Base-by-base conservation (phyloP, 2,888 invertebrate species). In the Platycheirus albimanus region DNA sequence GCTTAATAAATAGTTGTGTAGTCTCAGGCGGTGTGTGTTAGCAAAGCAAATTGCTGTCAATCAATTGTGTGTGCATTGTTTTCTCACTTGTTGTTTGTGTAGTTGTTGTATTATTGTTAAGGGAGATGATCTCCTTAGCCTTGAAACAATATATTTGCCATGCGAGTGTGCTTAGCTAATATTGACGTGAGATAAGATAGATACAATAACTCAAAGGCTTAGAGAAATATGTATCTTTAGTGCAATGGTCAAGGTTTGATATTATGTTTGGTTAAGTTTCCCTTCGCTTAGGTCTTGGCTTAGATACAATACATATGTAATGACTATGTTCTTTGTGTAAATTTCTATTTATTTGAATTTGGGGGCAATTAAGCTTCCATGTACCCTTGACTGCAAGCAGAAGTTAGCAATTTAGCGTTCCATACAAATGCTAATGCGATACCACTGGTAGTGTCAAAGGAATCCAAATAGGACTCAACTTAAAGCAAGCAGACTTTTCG, bases 41-140 rank as follows among this genome's bases (percentile, higher is more conserved):
- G 58, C 58, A 41, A 58, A 58, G 41, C 28, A 58, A 58, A 58
- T 58, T 58, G 28, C 24, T 58, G 28, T 58, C 20, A 58, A 41
- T 58, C 41, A 41, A 41, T 58, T 41, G 15, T 41, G 15, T 20
- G 10, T 20, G 47, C 28, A 41, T 56, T 10, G 3, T 38, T 20
- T 56, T 56, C 38, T 38, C 38, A 24, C 41, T 41, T 24, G 8
- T 38, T 38, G 54, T 28, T 17, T n/a, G n/a, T n/a, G n/a, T n/a
- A n/a, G n/a, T n/a, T n/a, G n/a, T n/a, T n/a, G 15, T 36, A 20
- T 56, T 56, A 10, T 56, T 56, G n/a, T n/a, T n/a, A n/a, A n/a
- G 19, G 36, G 36, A 54, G 54, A 38, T 36, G 54, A 38, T 54
- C 56, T 56, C 19, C 13, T 38, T 24, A 8, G 38, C 38, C 56